phyloP scores from a whole-genome alignment of 2,888 invertebrate genomes.

The Drosophila yooni region DNA sequence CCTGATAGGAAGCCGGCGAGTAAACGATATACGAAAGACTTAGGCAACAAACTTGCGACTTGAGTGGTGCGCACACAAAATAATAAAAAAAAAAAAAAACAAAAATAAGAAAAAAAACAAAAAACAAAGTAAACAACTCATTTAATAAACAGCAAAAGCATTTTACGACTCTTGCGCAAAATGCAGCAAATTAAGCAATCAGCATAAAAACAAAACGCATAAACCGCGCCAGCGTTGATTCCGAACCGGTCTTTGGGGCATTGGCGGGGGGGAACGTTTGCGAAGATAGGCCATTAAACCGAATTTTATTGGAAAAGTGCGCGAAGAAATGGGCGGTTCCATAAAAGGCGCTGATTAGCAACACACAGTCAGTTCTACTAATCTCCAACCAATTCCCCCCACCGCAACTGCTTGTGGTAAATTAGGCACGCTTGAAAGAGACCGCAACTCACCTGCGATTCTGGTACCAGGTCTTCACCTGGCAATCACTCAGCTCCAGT shows the following conservation, averaged over 20 bases:
- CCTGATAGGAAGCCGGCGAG: conserved; percentile 17
- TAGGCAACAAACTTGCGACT: conserved; percentile 78
- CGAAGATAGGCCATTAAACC: conserved; percentile 54
- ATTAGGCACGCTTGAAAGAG: conserved; percentile 39
- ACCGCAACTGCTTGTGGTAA: conserved; percentile 4
- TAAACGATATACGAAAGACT: conserved; percentile 62
- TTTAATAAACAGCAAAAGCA: conserved; percentile 58
- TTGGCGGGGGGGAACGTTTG: conserved; percentile 5
- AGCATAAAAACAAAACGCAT: conserved; percentile 77
- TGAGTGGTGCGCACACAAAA: conserved; percentile 18
- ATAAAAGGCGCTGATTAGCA: conserved; percentile 75
- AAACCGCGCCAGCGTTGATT: conserved; percentile 57
- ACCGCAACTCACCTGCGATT: conserved; percentile 93
- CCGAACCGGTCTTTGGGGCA: conserved; percentile 47
- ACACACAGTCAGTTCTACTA: conserved; percentile 18
- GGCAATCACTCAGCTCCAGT: conserved; percentile 98
- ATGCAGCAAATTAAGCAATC: conserved; percentile 81
- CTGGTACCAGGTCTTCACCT: conserved; percentile 99
- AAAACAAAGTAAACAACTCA: conserved; percentile 57
- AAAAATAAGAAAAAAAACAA: conserved; percentile 15
- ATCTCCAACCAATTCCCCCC: neutral
- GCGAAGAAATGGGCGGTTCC: conserved; percentile 76
- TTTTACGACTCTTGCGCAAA: conserved; percentile 76
- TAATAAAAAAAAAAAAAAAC: neutral
- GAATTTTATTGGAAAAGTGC: conserved; percentile 78